Conservation (phyloP, 2,888 invertebrate species). For the Caenorhabditis japonica region DNA sequence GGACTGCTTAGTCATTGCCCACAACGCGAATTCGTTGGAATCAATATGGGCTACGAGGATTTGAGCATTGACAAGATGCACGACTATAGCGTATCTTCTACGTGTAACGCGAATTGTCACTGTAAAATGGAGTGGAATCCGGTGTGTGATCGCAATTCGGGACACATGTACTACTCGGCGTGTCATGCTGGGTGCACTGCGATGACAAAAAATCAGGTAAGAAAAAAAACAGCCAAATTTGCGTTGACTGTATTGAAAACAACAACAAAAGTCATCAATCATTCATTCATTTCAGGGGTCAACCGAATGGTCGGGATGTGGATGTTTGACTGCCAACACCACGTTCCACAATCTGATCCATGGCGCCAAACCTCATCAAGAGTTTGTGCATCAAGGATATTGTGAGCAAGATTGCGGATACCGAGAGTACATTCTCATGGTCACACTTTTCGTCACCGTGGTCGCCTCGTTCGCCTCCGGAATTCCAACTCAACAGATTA, state of each 20-base stretch:
- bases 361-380: constrained; percentile 14
- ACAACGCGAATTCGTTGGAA: constrained; percentile 74
- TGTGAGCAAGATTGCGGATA: constrained; percentile 69
- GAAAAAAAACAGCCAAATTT: too few species aligned
- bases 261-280: too few species aligned
- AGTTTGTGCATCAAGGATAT: constrained; percentile 39
- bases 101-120: constrained; percentile 69
- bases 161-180: constrained; percentile 73
- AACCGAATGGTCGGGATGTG: constrained; percentile 54
- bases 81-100: constrained; percentile 33
- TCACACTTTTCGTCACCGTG: constrained; percentile 73
- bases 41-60: constrained; percentile 72
- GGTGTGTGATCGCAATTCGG: constrained; percentile 65
- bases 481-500: constrained; percentile 76
- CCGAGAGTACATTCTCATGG: constrained; percentile 69
- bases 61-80: constrained; percentile 49
- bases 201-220: constrained; percentile 49
- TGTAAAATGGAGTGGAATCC: constrained; percentile 73
- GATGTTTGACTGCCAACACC: constrained; percentile 49
- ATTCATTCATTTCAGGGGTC: constrained; percentile 42
- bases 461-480: constrained; percentile 75
- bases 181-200: constrained; percentile 74
- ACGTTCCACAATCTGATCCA: constrained; percentile 52
- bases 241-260: too few species aligned
- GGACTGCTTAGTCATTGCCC: constrained; percentile 75